Base-by-base conservation (phyloP, 64 coral and sea anemone species). In the Montipora foliosa region DNA sequence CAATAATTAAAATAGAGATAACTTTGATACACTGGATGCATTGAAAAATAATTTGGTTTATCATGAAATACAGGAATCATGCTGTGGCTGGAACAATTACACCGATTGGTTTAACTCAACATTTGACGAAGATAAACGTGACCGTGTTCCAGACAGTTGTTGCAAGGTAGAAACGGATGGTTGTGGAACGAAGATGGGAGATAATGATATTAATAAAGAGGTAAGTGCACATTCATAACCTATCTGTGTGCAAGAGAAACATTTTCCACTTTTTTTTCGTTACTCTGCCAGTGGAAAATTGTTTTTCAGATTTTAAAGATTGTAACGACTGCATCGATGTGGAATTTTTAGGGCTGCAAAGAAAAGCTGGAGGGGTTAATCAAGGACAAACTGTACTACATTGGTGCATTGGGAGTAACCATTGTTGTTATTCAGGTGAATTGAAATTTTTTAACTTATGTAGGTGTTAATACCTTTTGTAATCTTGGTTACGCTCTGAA, bases 101-200 rank as follows among this genome's bases (percentile, higher is more conserved):
- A 77, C n/a, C 15, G 92, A 93, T 12, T 93, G 92, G 92, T 78
- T 12, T 77, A 2, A 4, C 0, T 84, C 90, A 24, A 64, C 5
- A 55, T 51, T 22, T 22, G 22, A 22, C 22, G 0, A 22, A 22
- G 22, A 64, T 12, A 83, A 29, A 3, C 0, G 29, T 37, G 37
- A n/a, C 19, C 6, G 6, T 2, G 91, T 93, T 37, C 92, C 92
- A 20, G 92, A 93, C 48, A 84, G 79, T 47, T 93, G 92, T 76
- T 93, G 92, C 53, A 86, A 85, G 6, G 5, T 6, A 46, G 8
- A 12, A 57, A 57, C 0, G 6, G 3, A 0, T 8, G 53, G 2
- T 68, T 92, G 90, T 59, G 90, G 79, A 48, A 61, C 52, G 17
- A 15, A 19, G 1, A 0, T 60, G 0, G 4, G 9, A 6, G 4